A percentile compares a stretch with the other conserved stretches of the same genome.
phyloP scores from a whole-genome alignment of 2,888 invertebrate species.

The Drosophila bunnanda region DNA sequence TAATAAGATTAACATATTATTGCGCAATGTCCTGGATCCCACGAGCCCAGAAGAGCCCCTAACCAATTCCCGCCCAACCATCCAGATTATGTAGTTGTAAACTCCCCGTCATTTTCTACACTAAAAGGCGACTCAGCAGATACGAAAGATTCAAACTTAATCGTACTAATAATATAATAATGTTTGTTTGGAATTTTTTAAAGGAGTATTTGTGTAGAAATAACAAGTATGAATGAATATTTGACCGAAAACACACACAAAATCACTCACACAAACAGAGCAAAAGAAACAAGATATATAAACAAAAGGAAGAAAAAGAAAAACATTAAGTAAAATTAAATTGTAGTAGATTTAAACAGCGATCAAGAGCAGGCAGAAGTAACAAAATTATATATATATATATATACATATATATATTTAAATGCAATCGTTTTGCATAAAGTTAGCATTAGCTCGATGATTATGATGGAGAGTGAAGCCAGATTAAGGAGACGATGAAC shows the following conservation, averaged over 20 bases:
- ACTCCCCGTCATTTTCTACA: constrained; percentile 54
- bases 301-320: not conserved
- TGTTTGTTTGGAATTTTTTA: constrained; percentile 79
- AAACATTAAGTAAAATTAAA: constrained; percentile 32
- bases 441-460: constrained; percentile 43
- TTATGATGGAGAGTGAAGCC: constrained; percentile 8
- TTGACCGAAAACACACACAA: constrained; percentile 37
- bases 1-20: constrained; percentile 78
- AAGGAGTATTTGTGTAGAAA: constrained; percentile 74
- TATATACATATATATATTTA: constrained; percentile 18
- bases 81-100: constrained; percentile 66
- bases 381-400: constrained; percentile 23
- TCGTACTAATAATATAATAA: constrained; percentile 68
- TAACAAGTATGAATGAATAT: constrained; percentile 73
- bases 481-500: constrained; percentile 21
- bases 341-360: constrained; percentile 42
- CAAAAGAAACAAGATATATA: constrained; percentile 25
- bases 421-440: constrained; percentile 53
- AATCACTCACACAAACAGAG: constrained; percentile 18
- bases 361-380: constrained; percentile 28
- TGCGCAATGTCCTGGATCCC: constrained; percentile 55
- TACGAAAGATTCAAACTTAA: constrained; percentile 62
- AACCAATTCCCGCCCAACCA: constrained; percentile 19
- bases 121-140: constrained; percentile 42
- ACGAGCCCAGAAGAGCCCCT: not conserved